Conservation (phyloP, 2,888 invertebrate species). For the Philhelius pedissequus region DNA sequence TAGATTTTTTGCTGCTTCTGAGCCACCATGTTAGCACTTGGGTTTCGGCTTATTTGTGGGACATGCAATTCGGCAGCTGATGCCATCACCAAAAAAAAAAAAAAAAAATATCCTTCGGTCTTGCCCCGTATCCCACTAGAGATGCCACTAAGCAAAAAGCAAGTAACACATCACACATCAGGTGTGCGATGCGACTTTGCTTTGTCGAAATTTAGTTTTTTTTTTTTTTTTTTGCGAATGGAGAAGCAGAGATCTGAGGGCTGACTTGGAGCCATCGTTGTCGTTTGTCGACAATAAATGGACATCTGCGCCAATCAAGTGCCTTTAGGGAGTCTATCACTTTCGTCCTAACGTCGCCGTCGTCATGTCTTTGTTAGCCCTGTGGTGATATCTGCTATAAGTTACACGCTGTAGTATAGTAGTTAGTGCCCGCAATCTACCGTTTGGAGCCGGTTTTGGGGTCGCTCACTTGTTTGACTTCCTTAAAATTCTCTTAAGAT, state of each 20-base stretch:
- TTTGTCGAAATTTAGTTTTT: conserved; percentile 1
- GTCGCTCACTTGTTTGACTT: conserved; percentile 61
- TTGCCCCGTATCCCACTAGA: background rate
- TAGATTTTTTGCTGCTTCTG: conserved; percentile 47
- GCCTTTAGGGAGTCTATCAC: conserved; percentile 65
- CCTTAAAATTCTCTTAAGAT: conserved; percentile 10
- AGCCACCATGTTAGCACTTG: background rate
- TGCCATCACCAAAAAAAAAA: conserved; percentile 27
- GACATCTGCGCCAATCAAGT: conserved; percentile 67
- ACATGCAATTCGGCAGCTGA: conserved; percentile 66
- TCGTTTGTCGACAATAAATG: conserved; percentile 20
- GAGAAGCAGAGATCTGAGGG: too few species aligned
- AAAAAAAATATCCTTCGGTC: conserved; percentile 14
- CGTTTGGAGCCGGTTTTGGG: conserved; percentile 45
- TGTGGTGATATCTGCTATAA: conserved; percentile 2
- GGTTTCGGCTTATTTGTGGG: conserved; percentile 47
- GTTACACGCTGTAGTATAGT: conserved; percentile 39
- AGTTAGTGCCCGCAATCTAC: background rate
- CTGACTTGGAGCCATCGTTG: conserved; percentile 27
- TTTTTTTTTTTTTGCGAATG: background rate
- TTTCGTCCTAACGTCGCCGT: conserved; percentile 58
- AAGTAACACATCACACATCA: conserved; percentile 60
- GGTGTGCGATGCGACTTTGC: conserved; percentile 60
- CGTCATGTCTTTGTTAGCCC: conserved; percentile 10
- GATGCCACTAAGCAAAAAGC: background rate